Base-by-base conservation (phyloP, 2,888 invertebrate species). In the Cabera pusaria region DNA sequence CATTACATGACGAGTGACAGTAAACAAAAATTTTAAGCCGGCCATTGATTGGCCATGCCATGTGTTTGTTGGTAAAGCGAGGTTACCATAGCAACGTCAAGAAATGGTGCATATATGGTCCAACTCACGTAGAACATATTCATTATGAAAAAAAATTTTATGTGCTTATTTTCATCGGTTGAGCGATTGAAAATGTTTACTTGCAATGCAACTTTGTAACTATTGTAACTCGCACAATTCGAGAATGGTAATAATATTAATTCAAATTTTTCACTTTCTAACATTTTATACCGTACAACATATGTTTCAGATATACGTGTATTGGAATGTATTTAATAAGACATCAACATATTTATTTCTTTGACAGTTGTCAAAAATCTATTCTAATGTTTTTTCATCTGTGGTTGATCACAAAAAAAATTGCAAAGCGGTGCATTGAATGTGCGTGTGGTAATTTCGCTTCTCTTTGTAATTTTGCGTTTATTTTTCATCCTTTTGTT, bases 1-100 rank as follows among this genome's bases (percentile, higher is more conserved):
- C 74, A 80, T 75, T 79, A 68, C 59, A 74, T 85, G 82, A 83
- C 82, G 82, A 52, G 56, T 81, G 82, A 80, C 84, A 84, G 75
- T 78, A 83, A 81, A 80, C 75, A 82, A 55, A 50, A 84, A 85
- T 81, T 87, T 87, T 72, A 75, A 67, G 65, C 70, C 73, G 66
- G 74, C 79, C 78, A 84, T 84, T 81, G 80, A 83, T 86, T 86
- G 85, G 87, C 73, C 75, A 73, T 72, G 87, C 73, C 75, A 73
- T 72, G 71, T 57, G 60, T 72, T 77, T 84, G 77, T 75, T 78
- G 69, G 68, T 68, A 66, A 56, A 17, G 6, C 37, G 43, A 44
- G 52, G 80, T 84, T 74, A 64, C 79, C 71, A 77, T 87, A 71
- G 77, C 67, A 80, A 87, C 84, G 55, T 2, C 6, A 6, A 14